A percentile compares a stretch with the other conserved stretches of the same genome.
Evolutionary conservation across 2,113 vertebrate genomes (phyloP).

Genomic region (Ceyx melanurus): DNA sequence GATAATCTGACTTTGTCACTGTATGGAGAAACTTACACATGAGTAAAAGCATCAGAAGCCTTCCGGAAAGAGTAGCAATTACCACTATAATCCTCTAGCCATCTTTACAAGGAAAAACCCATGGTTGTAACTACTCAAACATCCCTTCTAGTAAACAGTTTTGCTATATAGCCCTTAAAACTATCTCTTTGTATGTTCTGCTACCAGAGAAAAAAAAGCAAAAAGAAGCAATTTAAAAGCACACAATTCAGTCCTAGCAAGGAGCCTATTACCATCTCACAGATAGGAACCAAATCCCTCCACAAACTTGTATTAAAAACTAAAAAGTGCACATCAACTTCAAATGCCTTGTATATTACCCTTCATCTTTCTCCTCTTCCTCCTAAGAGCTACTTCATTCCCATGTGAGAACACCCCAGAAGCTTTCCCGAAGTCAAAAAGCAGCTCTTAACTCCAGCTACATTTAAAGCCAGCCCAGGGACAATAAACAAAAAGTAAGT

Average conservation of each 20-base stretch:
- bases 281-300: accelerated
- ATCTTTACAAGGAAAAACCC: not conserved
- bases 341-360: not conserved
- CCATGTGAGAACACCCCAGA: not conserved
- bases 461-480: not conserved
- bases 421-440: not conserved
- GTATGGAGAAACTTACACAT: accelerated
- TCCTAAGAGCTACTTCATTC: accelerated
- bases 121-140: not conserved
- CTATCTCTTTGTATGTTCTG: accelerated
- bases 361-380: not conserved
- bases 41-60: not conserved
- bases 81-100: not conserved
- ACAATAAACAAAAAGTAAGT: not conserved
- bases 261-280: accelerated
- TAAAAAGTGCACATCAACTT: not conserved
- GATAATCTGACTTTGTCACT: not conserved
- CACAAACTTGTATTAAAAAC: not conserved
- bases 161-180: not conserved
- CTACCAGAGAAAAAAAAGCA: not conserved
- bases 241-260: not conserved
- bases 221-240: not conserved
- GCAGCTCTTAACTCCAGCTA: not conserved
- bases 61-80: not conserved
- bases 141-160: not conserved